Evolutionary conservation across 2,113 vertebrate species (phyloP).

Genomic region (Cebus imitator): DNA sequence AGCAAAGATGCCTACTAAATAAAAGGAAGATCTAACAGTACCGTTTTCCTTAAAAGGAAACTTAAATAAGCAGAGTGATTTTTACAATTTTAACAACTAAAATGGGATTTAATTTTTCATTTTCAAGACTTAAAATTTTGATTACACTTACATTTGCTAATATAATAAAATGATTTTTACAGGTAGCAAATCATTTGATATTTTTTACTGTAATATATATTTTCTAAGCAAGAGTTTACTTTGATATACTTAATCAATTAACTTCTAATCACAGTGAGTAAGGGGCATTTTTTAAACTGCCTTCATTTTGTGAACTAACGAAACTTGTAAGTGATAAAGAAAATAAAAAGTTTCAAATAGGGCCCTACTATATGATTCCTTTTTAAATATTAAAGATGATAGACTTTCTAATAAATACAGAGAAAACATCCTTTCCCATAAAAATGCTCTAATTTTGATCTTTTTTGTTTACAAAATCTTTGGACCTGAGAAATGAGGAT

Average conservation of each 20-base stretch:
- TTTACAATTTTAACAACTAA: neutral
- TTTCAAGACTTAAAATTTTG: conserved; percentile 22
- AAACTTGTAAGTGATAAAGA: neutral
- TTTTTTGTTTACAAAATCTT: conserved; percentile 22
- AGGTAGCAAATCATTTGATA: conserved; percentile 29
- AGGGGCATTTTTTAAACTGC: conserved; percentile 23
- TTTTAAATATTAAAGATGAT: conserved; percentile 34
- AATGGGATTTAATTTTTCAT: conserved; percentile 26
- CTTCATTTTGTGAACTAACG: conserved; percentile 22
- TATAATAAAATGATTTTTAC: conserved; percentile 3
- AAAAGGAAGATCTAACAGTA: neutral
- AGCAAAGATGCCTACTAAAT: neutral
- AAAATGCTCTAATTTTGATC: neutral
- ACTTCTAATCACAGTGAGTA: neutral
- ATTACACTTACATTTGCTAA: neutral
- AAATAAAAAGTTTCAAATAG: conserved; percentile 34
- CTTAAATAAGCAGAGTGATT: neutral
- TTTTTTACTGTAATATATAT: neutral
- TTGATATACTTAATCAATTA: neutral
- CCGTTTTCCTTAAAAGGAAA: conserved; percentile 38
- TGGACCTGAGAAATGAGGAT: neutral
- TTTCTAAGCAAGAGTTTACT: conserved; percentile 32
- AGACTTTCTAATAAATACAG: neutral
- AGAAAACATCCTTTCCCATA: neutral
- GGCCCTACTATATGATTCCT: neutral